A percentile compares a stretch with the other conserved stretches of the same genome.
Conservation (phyloP, 2,888 invertebrate genomes). For the Acanthosoma haemorrhoidale region DNA sequence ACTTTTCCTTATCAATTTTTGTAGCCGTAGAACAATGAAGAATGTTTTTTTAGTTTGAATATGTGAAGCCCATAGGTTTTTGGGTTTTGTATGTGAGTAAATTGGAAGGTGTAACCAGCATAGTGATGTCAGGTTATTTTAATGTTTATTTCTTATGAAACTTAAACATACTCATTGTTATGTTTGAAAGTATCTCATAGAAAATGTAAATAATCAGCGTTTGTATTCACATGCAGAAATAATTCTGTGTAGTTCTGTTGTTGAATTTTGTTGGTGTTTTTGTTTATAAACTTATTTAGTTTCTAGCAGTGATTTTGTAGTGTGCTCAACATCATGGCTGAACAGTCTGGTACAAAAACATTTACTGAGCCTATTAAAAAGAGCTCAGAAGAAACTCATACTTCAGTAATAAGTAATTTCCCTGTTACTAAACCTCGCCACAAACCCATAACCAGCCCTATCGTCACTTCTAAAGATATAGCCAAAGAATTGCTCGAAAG, state of each 20-base stretch:
- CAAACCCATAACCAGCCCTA: constrained; percentile 47
- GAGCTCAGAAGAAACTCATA: background rate
- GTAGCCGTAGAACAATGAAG: background rate
- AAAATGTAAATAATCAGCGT: background rate
- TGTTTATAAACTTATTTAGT: background rate
- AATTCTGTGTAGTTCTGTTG: background rate
- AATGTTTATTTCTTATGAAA: background rate
- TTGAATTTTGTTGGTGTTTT: background rate
- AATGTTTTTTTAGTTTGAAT: background rate
- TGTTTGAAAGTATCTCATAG: background rate
- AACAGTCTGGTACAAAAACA: background rate
- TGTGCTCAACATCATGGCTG: background rate
- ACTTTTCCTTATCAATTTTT: background rate
- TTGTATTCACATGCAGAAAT: background rate
- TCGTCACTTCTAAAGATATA: constrained; percentile 53
- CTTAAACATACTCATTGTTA: background rate
- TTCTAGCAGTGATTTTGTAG: background rate
- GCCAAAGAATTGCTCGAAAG: constrained; percentile 53
- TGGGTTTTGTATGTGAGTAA: background rate
- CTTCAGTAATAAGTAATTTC: background rate
- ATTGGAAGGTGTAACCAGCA: background rate
- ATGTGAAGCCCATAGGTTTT: background rate
- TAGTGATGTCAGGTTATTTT: constrained; percentile 7
- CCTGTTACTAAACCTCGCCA: constrained; percentile 27
- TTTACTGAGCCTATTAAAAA: background rate